Evolutionary conservation across 2,888 invertebrate species (phyloP), one percentile per base, ranked within the genome.

Genomic region (Drosophila meridiana): DNA sequence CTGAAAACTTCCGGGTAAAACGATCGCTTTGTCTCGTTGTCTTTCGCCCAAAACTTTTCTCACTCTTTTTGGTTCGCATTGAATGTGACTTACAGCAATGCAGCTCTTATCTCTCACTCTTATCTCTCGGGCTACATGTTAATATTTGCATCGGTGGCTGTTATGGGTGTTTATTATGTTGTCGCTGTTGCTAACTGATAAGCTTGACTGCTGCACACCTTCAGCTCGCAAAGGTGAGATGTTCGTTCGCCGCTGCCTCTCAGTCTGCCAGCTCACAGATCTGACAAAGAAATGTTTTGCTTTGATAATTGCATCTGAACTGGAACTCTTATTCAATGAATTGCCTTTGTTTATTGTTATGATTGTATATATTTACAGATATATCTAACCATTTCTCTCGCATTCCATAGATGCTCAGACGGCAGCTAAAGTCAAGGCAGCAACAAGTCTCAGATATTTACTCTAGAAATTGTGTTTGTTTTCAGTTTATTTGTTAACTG

Each of bases 71-170:
- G 20, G 45, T 30, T 53, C 28, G 14, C 42, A 42, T 48, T 26
- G 38, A 48, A 26, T 58, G 30, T 32, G 47, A n/a, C 36, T 57
- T 56, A 50, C 55, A 76, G 70, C 47, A 58, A 30, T 55, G 32
- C 67, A 64, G 42, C 63, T 48, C 57, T 67, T 84, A 82, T 82
- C 80, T 61, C 28, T 57, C 20, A 20, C 20, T 9, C 28, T 50
- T 67, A 88, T 85, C 82, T 82, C 88, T 69, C 45, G 1, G n/a
- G 47, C 56, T 43, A 28, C 81, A 83, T 83, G 83, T 76, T 83
- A 83, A 83, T 89, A 83, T 83, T 83, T 89, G 83, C 89, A 83
- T 60, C 69, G 14, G 68, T 69, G 57, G 69, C 65, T 48, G 40
- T 59, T 74, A 38, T 48, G 32, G 47, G 45, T 70, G 42, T 58